Conservation (phyloP, 2,888 invertebrate species). For the Quadroppia sp. region DNA sequence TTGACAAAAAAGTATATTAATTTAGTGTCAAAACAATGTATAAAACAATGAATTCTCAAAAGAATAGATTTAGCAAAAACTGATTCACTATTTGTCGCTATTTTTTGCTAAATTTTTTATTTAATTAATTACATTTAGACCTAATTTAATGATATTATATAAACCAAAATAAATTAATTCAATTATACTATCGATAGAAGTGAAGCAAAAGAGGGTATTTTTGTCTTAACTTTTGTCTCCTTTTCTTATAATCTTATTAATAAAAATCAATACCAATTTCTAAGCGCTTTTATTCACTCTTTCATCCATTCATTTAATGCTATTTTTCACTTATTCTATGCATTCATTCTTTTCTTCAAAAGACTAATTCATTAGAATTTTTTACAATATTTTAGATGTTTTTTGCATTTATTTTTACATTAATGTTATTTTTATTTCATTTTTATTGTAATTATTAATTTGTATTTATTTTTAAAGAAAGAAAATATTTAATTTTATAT, state of each 20-base stretch:
- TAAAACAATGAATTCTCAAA: neutral
- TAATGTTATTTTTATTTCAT: too few species aligned
- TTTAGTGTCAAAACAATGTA: neutral
- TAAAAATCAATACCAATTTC: slow-evolving; percentile 1
- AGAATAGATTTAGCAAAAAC: neutral
- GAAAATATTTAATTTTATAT: too few species aligned
- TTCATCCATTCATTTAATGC: too few species aligned
- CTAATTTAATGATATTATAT: neutral
- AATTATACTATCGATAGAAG: neutral
- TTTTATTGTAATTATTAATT: too few species aligned
- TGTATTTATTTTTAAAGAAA: too few species aligned
- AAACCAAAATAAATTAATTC: slow-evolving; percentile 3
- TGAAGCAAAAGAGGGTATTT: neutral
- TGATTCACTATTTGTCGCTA: neutral
- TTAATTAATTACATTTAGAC: neutral
- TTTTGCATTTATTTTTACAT: too few species aligned
- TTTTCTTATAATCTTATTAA: slow-evolving; percentile 15
- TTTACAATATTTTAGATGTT: too few species aligned
- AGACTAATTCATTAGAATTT: too few species aligned
- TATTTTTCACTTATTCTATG: too few species aligned
- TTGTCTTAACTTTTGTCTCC: slow-evolving; percentile 12
- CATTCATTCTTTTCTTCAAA: too few species aligned
- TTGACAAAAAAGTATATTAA: neutral
- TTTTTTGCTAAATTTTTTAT: neutral
- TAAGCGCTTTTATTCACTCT: neutral